phyloP scores from a whole-genome alignment of 2,113 vertebrate species.

The Scalopus aquaticus region DNA sequence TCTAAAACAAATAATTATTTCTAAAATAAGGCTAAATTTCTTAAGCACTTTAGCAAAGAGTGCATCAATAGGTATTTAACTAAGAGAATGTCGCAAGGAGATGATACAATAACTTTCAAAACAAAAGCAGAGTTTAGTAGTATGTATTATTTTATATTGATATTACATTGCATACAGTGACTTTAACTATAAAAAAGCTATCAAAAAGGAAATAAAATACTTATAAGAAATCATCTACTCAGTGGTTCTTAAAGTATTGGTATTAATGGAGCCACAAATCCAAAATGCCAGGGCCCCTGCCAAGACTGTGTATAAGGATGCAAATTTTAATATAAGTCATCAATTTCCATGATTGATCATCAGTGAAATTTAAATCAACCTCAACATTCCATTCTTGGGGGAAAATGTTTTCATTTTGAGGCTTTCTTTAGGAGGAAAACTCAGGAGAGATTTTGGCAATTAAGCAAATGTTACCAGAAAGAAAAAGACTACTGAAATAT shows the following conservation, averaged over 20 bases:
- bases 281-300: slow-evolving; percentile 48
- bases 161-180: neutral
- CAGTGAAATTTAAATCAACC: slow-evolving; percentile 65
- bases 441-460: slow-evolving; percentile 30
- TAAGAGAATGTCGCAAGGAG: neutral
- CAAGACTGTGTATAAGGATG: slow-evolving; percentile 57
- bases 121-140: slow-evolving; percentile 16
- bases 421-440: slow-evolving; percentile 32
- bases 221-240: slow-evolving; percentile 54
- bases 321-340: slow-evolving; percentile 68
- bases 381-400: slow-evolving; percentile 36
- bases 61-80: neutral
- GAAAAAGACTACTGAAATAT: neutral
- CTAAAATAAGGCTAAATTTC: slow-evolving; percentile 48
- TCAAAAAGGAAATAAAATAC: slow-evolving; percentile 54
- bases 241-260: slow-evolving; percentile 43
- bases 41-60: neutral
- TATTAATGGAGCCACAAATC: slow-evolving; percentile 60
- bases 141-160: slow-evolving; percentile 13
- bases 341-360: slow-evolving; percentile 59
- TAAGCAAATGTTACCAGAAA: slow-evolving; percentile 62
- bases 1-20: slow-evolving; percentile 35
- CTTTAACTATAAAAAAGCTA: neutral
- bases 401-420: slow-evolving; percentile 33
- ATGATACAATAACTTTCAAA: neutral